Evolutionary conservation across 2,797 vertebrate species (phyloP).

Genomic region (Arnoldichthys spilopterus): DNA sequence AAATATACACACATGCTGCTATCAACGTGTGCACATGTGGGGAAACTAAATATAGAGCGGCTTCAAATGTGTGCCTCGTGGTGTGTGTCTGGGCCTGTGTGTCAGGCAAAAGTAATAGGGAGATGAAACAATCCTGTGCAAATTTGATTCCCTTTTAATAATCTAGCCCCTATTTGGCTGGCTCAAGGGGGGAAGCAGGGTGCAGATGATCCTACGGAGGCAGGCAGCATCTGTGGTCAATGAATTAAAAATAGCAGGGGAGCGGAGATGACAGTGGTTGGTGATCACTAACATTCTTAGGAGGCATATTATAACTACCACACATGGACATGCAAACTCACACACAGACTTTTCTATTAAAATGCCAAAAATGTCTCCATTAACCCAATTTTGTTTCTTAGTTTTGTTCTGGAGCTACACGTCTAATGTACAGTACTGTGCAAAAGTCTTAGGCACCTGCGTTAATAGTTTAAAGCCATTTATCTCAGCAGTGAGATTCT

Average conservation of each 20-base stretch:
- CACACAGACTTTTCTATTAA: constrained; percentile 40
- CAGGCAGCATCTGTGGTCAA: constrained; percentile 83
- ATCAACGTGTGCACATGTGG: constrained; percentile 40
- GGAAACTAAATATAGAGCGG: constrained; percentile 48
- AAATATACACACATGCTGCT: constrained; percentile 53
- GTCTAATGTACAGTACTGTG: no score
- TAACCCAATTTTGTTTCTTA: not conserved
- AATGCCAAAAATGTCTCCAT: not conserved
- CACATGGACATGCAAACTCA: constrained; percentile 52
- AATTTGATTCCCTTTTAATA: constrained; percentile 87
- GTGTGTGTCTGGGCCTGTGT: constrained; percentile 24
- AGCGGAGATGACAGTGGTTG: constrained; percentile 82
- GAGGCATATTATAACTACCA: constrained; percentile 78
- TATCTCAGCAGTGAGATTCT: no score
- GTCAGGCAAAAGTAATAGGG: constrained; percentile 59
- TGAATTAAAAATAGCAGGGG: constrained; percentile 86
- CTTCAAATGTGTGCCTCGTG: constrained; percentile 26
- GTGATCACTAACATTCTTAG: constrained; percentile 85
- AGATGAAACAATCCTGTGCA: constrained; percentile 81
- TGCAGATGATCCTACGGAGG: constrained; percentile 80
- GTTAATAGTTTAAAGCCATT: no score
- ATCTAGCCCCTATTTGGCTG: constrained; percentile 81
- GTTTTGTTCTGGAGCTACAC: not conserved
- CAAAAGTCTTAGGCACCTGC: no score
- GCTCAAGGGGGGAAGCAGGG: constrained; percentile 45